Conservation (phyloP, 2,797 vertebrate genomes). For the Cirrhinus molitorella region DNA sequence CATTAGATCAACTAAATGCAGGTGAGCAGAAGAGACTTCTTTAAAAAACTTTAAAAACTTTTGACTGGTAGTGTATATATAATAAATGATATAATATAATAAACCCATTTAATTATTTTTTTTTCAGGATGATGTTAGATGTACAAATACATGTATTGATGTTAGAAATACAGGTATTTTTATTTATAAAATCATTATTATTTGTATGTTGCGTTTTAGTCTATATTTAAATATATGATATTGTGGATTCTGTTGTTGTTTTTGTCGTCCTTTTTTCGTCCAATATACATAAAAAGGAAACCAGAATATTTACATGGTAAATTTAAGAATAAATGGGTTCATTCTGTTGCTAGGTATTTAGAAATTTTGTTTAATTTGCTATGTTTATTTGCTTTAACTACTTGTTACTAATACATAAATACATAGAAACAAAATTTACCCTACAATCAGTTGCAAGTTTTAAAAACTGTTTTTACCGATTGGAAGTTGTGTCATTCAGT, state of each 20-base stretch:
- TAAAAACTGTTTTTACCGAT: neutral
- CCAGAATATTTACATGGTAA: neutral
- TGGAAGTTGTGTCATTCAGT: neutral
- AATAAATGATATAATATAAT: neutral
- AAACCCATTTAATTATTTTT: neutral
- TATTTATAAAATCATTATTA: neutral
- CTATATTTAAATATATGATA: too few species aligned
- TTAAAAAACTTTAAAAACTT: too few species aligned
- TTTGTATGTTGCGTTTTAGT: too few species aligned
- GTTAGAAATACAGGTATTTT: neutral
- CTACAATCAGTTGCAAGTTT: neutral
- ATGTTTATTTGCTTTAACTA: neutral
- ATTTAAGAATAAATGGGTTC: too few species aligned
- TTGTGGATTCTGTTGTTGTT: too few species aligned
- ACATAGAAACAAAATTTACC: neutral
- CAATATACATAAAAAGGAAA: neutral
- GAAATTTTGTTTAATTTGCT: neutral
- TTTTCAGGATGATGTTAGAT: neutral
- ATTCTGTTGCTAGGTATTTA: too few species aligned
- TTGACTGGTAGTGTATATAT: too few species aligned
- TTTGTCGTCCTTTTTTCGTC: too few species aligned
- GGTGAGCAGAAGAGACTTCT: too few species aligned
- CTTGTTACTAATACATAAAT: neutral
- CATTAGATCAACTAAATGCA: too few species aligned
- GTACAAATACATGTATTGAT: too few species aligned